Evolutionary conservation across 2,113 vertebrate genomes (phyloP), one percentile per base, ranked within the genome.

Genomic region (Accipiter cooperii): DNA sequence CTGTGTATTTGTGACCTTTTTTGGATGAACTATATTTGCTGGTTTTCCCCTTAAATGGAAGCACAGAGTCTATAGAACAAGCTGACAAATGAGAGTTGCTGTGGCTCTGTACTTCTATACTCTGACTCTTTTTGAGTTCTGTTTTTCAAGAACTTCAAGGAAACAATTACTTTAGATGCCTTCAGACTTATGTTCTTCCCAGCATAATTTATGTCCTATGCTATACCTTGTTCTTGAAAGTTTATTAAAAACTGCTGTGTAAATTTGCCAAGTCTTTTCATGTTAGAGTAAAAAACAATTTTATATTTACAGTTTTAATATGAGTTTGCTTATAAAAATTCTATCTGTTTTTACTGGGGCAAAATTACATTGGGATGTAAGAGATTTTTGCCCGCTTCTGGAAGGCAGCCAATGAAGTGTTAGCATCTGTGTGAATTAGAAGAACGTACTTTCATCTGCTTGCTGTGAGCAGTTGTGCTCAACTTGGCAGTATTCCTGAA

Each of bases 401-500:
- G 57, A 94, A 95, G 60, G 83, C 85, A 92, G 60, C 81, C 0
- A 11, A 44, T 68, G 79, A 90, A 84, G 78, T 0, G 2, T 77
- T 84, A 95, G 55, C 78, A 79, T 96, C 87, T 87, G 40, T 87
- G 84, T 3, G 14, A 84, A 87, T 97, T 91, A 84, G 77, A 25
- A 44, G 52, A 81, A 87, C 57, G 55, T 71, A 60, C 65, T 52
- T 92, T 93, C 61, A 83, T 88, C 68, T 88, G 36, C 70, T 94
- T 88, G 88, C 68, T 96, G 75, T 95, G 76, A 94, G 64, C 85
- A 86, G 80, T 97, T 66, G 33, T 89, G 80, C 60, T 89, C 51
- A 84, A 33, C 58, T 75, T 96, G 96, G 89, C 88, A 86, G 88
- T 80, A 80, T 84, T 96, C 66, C 76, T 93, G 71, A 88, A 63